Percentiles rank a stretch among this genome's conserved stretches.
These are phyloP conservation scores for Alexandromys oeconomus DNA, from an alignment of 2,797 vertebrate species.

Conservation along the genomic window DNA sequence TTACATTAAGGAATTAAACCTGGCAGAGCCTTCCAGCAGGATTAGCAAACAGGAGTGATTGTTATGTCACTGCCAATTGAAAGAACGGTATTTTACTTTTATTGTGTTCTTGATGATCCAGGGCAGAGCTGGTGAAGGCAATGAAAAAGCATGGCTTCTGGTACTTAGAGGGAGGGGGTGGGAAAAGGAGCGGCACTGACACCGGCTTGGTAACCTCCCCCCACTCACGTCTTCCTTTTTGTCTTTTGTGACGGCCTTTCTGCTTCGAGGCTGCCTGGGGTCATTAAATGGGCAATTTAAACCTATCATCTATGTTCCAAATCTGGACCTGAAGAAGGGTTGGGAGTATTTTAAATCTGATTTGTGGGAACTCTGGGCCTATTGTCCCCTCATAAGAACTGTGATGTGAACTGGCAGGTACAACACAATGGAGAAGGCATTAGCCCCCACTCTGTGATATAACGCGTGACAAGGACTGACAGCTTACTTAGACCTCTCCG, in stretches of 20 bases:
- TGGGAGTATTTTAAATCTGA: not conserved
- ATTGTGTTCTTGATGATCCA: not conserved
- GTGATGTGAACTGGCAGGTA: not conserved
- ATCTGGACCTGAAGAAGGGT: not conserved
- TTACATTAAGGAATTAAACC: constrained; percentile 42
- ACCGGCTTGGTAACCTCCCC: not conserved
- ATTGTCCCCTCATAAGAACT: not conserved
- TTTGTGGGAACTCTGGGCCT: not conserved
- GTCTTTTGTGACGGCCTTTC: constrained; percentile 21
- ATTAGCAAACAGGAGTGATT: not conserved
- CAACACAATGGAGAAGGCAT: not conserved
- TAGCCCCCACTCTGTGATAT: not conserved
- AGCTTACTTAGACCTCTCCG: not conserved
- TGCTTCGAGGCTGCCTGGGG: not conserved
- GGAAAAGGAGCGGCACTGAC: not conserved
- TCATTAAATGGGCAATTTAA: not conserved
- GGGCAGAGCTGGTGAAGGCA: constrained; percentile 4
- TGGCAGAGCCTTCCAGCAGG: not conserved
- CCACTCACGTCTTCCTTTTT: not conserved
- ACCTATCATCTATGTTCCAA: not conserved
- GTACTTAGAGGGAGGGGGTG: not conserved
- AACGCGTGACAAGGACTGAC: not conserved
- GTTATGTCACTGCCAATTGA: not conserved
- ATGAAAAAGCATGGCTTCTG: not conserved
- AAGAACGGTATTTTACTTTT: constrained; percentile 26